A percentile compares a stretch with the other conserved stretches of the same genome.
Evolutionary conservation across 1,140 invertebrate species (phyloP).

Genomic region (Drosophila kikkawai): DNA sequence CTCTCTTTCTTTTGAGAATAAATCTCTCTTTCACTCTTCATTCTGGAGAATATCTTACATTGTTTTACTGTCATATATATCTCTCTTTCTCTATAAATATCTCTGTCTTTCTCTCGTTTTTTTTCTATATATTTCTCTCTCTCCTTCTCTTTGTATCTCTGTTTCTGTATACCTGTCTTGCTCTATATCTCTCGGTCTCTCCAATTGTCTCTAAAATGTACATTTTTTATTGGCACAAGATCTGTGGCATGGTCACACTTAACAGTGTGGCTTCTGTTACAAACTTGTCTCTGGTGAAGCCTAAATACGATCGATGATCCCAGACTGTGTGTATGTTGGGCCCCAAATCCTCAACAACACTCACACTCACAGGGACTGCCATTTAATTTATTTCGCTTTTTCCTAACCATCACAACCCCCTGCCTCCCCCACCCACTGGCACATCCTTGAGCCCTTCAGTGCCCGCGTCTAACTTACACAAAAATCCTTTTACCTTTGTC

Average conservation of each 20-base stretch:
- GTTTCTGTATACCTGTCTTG: too few species aligned
- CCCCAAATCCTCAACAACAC: not conserved
- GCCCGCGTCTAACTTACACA: conserved; percentile 55
- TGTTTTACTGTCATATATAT: too few species aligned
- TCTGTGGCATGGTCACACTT: conserved; percentile 1
- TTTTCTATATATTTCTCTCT: too few species aligned
- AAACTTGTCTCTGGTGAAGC: not conserved
- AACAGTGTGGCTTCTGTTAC: not conserved
- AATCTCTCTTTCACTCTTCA: too few species aligned
- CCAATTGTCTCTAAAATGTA: too few species aligned
- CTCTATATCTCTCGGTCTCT: not conserved
- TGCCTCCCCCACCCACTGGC: not conserved
- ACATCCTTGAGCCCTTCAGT: conserved; percentile 7
- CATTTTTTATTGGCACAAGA: too few species aligned
- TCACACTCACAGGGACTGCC: conserved; percentile 14
- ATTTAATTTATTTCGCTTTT: conserved; percentile 53
- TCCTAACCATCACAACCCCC: not conserved
- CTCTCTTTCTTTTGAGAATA: too few species aligned
- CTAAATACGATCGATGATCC: conserved; percentile 31
- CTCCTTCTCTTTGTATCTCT: not conserved
- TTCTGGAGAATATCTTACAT: too few species aligned
- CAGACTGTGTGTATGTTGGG: conserved; percentile 6
- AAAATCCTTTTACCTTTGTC: conserved; percentile 73
- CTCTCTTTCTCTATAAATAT: not conserved
- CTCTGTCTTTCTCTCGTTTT: too few species aligned